Conservation (phyloP, 2,113 vertebrate species). For the Aegypius monachus region DNA sequence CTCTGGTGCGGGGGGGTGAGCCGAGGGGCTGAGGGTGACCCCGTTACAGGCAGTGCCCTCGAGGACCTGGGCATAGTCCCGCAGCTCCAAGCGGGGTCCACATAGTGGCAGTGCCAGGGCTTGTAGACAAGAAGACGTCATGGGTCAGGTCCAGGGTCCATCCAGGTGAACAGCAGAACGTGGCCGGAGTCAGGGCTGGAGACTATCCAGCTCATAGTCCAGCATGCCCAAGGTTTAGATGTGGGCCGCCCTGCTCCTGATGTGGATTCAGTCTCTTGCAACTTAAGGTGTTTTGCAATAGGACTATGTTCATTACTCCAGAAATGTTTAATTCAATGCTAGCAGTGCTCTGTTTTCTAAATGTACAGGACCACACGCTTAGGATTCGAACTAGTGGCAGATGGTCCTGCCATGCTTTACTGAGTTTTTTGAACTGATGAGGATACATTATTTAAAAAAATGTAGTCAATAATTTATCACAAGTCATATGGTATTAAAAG, state of each 20-base stretch:
- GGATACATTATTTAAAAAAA: slow-evolving; percentile 49
- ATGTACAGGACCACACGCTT: neutral
- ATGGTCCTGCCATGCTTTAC: neutral
- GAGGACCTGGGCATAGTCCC: neutral
- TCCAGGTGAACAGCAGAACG: neutral
- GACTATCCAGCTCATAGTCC: neutral
- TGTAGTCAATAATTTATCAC: slow-evolving; percentile 40
- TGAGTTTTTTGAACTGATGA: neutral
- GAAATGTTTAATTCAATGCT: neutral
- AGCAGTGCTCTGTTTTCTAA: neutral
- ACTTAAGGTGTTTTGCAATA: neutral
- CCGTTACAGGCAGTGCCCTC: neutral
- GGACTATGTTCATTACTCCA: neutral
- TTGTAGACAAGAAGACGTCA: neutral
- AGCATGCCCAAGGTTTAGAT: neutral
- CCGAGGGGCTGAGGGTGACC: neutral
- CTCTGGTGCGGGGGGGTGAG: neutral
- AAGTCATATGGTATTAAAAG: slow-evolving; percentile 9
- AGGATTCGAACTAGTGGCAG: neutral
- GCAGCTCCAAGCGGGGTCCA: neutral
- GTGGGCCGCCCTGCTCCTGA: neutral
- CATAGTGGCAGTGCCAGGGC: neutral
- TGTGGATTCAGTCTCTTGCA: neutral
- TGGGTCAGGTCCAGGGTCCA: neutral
- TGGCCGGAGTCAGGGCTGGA: neutral